A percentile compares a stretch with the other conserved stretches of the same genome.
Conservation (phyloP, 2,113 vertebrate genomes). For the Otus sunia region DNA sequence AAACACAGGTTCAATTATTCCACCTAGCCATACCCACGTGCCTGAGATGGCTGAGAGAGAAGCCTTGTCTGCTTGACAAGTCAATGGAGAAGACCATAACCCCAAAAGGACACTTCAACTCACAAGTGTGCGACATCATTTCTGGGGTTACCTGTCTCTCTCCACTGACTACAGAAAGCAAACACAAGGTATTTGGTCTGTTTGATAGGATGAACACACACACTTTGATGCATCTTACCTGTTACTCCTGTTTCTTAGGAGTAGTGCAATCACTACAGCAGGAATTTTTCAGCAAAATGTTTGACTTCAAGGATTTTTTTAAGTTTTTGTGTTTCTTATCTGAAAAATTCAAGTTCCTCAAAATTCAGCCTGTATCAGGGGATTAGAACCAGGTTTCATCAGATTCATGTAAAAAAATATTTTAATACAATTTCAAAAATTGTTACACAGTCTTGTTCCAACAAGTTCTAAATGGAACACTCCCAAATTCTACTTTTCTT, state of each 20-base stretch:
- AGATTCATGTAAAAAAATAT: neutral
- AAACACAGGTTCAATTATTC: neutral
- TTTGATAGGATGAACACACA: neutral
- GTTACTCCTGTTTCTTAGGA: neutral
- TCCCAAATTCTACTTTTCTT: neutral
- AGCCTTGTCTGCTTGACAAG: neutral
- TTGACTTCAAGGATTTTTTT: neutral
- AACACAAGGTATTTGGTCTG: neutral
- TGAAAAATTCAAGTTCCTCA: slow-evolving; percentile 11
- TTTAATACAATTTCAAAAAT: neutral
- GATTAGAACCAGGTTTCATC: neutral
- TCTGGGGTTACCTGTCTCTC: neutral
- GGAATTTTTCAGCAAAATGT: neutral
- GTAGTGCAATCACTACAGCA: neutral
- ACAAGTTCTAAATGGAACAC: neutral
- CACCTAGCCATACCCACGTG: neutral
- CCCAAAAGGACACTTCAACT: neutral
- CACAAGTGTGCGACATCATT: neutral
- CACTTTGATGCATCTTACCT: neutral
- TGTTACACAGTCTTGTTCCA: neutral
- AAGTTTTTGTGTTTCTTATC: neutral
- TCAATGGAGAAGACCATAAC: neutral
- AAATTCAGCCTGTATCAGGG: neutral
- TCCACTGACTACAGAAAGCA: neutral
- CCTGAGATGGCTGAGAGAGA: neutral